Evolutionary conservation across 2,797 vertebrate genomes (phyloP).

Genomic region (Stomatorhinus walkeri): DNA sequence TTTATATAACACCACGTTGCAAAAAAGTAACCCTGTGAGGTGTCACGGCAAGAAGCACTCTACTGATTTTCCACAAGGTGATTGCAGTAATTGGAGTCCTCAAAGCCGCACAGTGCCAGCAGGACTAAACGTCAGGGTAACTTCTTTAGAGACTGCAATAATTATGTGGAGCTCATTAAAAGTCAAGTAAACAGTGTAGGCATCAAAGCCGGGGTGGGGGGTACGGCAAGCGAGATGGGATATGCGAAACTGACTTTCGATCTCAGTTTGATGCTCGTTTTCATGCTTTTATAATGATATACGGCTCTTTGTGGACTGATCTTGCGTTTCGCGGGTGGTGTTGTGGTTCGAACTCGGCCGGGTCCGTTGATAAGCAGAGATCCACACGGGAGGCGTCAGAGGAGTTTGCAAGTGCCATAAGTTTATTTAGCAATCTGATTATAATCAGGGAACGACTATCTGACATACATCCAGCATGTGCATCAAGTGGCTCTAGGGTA

Average conservation of each 20-base stretch:
- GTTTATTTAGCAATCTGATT: too few relatives aligned
- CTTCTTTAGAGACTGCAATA: not conserved
- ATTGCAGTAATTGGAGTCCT: not conserved
- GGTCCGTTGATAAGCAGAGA: too few relatives aligned
- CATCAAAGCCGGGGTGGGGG: not conserved
- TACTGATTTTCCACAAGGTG: not conserved
- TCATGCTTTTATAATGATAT: not conserved
- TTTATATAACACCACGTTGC: not conserved
- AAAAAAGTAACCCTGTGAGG: not conserved
- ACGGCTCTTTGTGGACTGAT: not conserved
- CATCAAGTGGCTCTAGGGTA: too few relatives aligned
- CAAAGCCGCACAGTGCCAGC: not conserved
- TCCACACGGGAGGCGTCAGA: too few relatives aligned
- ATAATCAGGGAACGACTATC: too few relatives aligned
- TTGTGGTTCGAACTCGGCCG: too few relatives aligned
- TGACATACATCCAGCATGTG: too few relatives aligned
- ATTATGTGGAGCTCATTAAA: constrained; percentile 5
- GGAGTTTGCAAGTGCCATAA: too few relatives aligned
- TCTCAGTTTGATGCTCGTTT: not conserved
- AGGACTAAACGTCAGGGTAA: not conserved
- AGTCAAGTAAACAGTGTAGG: not conserved
- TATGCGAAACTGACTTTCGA: not conserved
- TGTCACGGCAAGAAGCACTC: not conserved
- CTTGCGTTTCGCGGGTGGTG: not conserved
- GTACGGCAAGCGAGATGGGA: not conserved